Conservation (phyloP, 1,140 invertebrate genomes). For the Druon quercuslanigerum region DNA sequence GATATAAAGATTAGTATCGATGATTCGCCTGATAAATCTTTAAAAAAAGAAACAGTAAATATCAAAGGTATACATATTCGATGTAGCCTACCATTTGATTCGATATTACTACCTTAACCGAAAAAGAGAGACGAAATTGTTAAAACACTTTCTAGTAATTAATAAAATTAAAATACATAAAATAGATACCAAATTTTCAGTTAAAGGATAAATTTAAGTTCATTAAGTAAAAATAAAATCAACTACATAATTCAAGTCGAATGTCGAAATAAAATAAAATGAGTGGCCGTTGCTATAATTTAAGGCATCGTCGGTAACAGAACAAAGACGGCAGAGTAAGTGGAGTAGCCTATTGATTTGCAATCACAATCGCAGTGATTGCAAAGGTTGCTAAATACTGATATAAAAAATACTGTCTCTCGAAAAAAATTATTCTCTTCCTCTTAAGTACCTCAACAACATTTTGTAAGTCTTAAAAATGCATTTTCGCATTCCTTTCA, state of each 20-base stretch:
- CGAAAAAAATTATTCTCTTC: conserved; percentile 46
- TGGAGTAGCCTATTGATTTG: conserved; percentile 55
- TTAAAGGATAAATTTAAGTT: conserved; percentile 39
- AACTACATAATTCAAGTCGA: conserved; percentile 12
- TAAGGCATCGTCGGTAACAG: neutral
- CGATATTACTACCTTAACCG: conserved; percentile 10
- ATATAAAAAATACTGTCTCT: conserved; percentile 73
- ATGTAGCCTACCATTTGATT: neutral
- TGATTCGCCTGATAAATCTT: conserved; percentile 58
- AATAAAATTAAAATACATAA: conserved; percentile 18
- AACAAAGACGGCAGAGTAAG: conserved; percentile 21
- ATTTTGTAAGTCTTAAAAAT: conserved; percentile 34
- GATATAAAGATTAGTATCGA: conserved; percentile 50
- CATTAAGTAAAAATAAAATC: conserved; percentile 40
- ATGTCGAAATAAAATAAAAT: conserved; percentile 12
- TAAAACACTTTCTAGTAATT: conserved; percentile 40
- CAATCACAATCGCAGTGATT: conserved; percentile 56
- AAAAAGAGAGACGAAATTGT: conserved; percentile 36
- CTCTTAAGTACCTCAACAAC: conserved; percentile 39
- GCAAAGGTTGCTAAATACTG: conserved; percentile 70
- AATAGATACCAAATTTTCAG: conserved; percentile 39
- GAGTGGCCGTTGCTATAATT: neutral
- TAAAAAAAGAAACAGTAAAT: conserved; percentile 51
- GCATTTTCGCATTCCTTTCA: neutral
- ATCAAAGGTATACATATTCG: conserved; percentile 12